Base-by-base conservation (phyloP, 2,797 vertebrate species). In the Poecilia velifera region DNA sequence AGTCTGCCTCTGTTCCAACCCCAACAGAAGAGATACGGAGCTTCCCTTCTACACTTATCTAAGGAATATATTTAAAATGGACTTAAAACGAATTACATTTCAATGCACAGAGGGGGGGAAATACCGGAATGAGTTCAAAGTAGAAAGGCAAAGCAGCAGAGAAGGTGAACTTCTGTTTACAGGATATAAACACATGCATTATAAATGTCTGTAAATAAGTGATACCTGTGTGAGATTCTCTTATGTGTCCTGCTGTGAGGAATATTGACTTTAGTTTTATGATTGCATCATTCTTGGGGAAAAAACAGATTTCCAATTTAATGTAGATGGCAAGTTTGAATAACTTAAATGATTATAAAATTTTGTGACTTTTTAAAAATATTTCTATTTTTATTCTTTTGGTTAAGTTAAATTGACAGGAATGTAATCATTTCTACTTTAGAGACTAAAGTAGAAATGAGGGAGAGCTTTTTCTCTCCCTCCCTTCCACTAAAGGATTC, bases 11-110 rank as follows among this genome's bases (percentile, higher is more conserved):
- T 84, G 85, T 82, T 88, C 85, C 85, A 82, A 83, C 71, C 73
- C 81, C 84, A 85, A 89, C 87, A 82, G 90, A 76, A 70, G 82
- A 85, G 87, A 89, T 90, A 86, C 73, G 1, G 2, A 20, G 28
- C 82, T 75, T 84, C 84, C 81, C 80, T 77, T 90, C 81, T 86
- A 79, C 76, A 83, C 77, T 89, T 90, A 90, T 88, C 90, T 82
- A 76, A 78, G 2, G 0, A 86, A 84, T 82, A 76, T 83, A 77
- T 90, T 84, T 72, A 76, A 88, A 73, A 68, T 45, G 0, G 2
- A 6, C 68, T 31, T 71, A 64, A 83, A 88, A 81, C 73, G 75
- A 88, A 88, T 86, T 75, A 72, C 66, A 77, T 77, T 22, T 10
- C 73, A 84, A 80, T 78, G 76, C 79, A 75, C 20, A 66, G 71